phyloP scores from a whole-genome alignment of 2,113 vertebrate genomes.

The Zingel zingel region DNA sequence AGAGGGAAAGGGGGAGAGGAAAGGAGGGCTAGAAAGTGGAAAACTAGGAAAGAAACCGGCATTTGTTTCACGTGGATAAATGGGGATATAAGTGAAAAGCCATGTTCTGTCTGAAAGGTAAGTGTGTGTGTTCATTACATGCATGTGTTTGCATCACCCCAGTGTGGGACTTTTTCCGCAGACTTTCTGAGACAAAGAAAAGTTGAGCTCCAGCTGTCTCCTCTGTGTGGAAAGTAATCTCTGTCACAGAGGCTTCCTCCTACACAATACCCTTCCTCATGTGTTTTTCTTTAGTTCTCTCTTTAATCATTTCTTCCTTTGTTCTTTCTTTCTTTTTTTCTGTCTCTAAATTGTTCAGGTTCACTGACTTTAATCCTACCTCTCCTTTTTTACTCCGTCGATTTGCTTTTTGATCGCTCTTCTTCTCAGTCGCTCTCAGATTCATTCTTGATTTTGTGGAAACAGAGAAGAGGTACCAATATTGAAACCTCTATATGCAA shows the following conservation, averaged over 20 bases:
- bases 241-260: slow-evolving; percentile 55
- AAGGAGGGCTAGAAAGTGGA: slow-evolving; percentile 28
- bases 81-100: slow-evolving; percentile 45
- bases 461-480: neutral
- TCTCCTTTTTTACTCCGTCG: neutral
- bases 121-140: slow-evolving; percentile 40
- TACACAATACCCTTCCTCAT: slow-evolving; percentile 44
- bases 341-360: slow-evolving; percentile 41
- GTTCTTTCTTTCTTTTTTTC: slow-evolving; percentile 49
- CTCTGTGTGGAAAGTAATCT: slow-evolving; percentile 48
- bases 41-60: slow-evolving; percentile 13
- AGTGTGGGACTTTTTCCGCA: slow-evolving; percentile 38
- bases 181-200: slow-evolving; percentile 77
- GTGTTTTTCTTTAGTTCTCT: slow-evolving; percentile 45
- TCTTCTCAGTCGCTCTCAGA: neutral
- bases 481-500: neutral
- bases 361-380: slow-evolving; percentile 36
- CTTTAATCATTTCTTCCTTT: slow-evolving; percentile 53
- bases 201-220: slow-evolving; percentile 61
- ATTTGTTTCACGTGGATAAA: slow-evolving; percentile 41
- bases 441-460: neutral
- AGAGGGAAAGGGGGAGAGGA: slow-evolving; percentile 3
- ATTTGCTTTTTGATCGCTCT: slow-evolving; percentile 4
- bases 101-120: slow-evolving; percentile 84
- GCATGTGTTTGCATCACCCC: slow-evolving; percentile 18